Percentiles rank a stretch among this genome's conserved stretches.
Conservation (phyloP, 2,113 vertebrate species). For the Alces alces region DNA sequence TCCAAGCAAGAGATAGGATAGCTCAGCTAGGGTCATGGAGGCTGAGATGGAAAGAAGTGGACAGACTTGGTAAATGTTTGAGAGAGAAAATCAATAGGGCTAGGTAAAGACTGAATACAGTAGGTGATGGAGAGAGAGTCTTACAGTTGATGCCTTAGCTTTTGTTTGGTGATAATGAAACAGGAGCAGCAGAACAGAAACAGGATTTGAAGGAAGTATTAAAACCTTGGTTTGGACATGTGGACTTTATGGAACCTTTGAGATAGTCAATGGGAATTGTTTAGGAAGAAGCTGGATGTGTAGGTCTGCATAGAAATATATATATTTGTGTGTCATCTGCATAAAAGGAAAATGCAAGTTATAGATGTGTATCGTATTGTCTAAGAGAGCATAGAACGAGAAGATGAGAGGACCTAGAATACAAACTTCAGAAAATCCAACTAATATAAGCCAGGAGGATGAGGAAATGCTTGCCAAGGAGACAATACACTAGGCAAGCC, state of each 20-base stretch:
- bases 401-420: not conserved
- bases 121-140: not conserved
- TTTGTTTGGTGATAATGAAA: not conserved
- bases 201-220: not conserved
- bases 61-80: not conserved
- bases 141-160: not conserved
- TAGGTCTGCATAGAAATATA: not conserved
- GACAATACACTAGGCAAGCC: not conserved
- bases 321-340: not conserved
- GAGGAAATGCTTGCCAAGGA: not conserved
- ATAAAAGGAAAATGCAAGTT: conserved; percentile 12
- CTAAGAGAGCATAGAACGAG: not conserved
- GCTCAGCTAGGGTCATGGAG: not conserved
- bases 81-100: not conserved
- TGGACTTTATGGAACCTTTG: not conserved
- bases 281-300: not conserved
- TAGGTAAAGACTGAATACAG: not conserved
- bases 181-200: not conserved
- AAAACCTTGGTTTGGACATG: not conserved
- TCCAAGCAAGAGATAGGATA: not conserved
- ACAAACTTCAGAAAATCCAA: conserved; percentile 6
- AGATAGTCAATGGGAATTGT: not conserved
- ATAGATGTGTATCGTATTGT: not conserved
- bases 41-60: not conserved
- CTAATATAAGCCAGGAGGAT: not conserved